Conservation (phyloP, 2,888 invertebrate genomes). For the Acronicta psi region DNA sequence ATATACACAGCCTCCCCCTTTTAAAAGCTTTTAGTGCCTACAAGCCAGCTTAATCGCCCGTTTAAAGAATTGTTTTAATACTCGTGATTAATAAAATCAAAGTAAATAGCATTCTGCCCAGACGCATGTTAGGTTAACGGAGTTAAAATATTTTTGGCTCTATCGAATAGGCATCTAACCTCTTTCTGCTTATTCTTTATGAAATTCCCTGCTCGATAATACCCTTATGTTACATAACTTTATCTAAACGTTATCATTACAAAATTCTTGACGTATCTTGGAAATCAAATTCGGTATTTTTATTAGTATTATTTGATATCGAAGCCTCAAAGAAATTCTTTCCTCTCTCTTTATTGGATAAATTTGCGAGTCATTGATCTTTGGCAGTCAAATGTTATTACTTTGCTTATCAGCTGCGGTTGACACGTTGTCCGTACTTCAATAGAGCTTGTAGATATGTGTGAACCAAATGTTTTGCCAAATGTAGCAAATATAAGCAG, state of each 20-base stretch:
- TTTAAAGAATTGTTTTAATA: no score
- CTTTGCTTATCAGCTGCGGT: conserved; percentile 28
- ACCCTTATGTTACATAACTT: not conserved
- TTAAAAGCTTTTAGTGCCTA: no score
- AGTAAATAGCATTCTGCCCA: no score
- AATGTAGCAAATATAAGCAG: no score
- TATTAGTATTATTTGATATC: conserved; percentile 29
- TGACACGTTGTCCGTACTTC: conserved; percentile 1
- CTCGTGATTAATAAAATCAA: no score
- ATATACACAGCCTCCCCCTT: no score
- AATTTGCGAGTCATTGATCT: conserved; percentile 39
- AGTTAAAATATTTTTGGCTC: no score
- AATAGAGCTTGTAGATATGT: not conserved
- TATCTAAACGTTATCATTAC: conserved; percentile 15
- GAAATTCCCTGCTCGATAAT: not conserved
- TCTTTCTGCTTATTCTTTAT: not conserved
- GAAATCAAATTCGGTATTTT: conserved; percentile 33
- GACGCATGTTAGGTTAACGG: no score
- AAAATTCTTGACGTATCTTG: conserved; percentile 9
- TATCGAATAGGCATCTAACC: no score
- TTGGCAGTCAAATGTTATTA: conserved; percentile 28
- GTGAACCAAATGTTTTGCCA: not conserved
- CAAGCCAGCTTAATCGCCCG: no score
- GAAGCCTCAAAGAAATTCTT: conserved; percentile 16
- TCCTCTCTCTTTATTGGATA: conserved; percentile 36